Base-by-base conservation (phyloP, 1,140 invertebrate species). In the Micrasema longulum region DNA sequence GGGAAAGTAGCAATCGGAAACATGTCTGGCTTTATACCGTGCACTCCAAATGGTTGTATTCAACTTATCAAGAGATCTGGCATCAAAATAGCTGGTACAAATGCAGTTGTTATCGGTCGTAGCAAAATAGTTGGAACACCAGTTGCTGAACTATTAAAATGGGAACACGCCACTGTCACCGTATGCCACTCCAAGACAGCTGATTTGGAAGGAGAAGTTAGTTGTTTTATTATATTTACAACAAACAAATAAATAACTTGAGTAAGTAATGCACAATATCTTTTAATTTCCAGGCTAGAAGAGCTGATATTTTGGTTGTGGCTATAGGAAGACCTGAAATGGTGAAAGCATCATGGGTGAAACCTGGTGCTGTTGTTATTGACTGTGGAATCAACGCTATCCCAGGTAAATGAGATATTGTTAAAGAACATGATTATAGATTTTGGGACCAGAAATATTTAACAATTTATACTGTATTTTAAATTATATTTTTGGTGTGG, bases 51-150 rank as follows among this genome's bases (percentile, higher is more conserved):
- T 74, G 97, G 97, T 10, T 96, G 95, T 78, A 87, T 99, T 69
- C 95, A 98, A 81, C 87, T 99, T 0, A 98, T 98, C 69, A 94
- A 93, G 80, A 89, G 90, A 71, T 90, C 90, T 48, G 94, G 95
- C 0, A 87, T 95, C 0, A 78, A 87, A 68, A 93, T 99, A 18
- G 88, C 89, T 41, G 97, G 97, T 5, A 92, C 93, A 36, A 88
- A 88, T 60, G 97, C 96, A 10, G 97, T 99, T 12, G 97, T 99
- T 9, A 80, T 99, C 43, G 98, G 98, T 2, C 88, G 97, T 73
- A 98, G 97, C 82, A 97, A 98, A 86, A 99, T 99, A 79, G 97
- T 99, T 4, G 98, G 98, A 20, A 95, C 96, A 0, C 98, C 98
- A 0, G 93, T 95, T 63, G 89, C 96, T 0, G 96, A 98, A 84